phyloP scores from a whole-genome alignment of 2,888 invertebrate species.

The Caradrina kadenii region DNA sequence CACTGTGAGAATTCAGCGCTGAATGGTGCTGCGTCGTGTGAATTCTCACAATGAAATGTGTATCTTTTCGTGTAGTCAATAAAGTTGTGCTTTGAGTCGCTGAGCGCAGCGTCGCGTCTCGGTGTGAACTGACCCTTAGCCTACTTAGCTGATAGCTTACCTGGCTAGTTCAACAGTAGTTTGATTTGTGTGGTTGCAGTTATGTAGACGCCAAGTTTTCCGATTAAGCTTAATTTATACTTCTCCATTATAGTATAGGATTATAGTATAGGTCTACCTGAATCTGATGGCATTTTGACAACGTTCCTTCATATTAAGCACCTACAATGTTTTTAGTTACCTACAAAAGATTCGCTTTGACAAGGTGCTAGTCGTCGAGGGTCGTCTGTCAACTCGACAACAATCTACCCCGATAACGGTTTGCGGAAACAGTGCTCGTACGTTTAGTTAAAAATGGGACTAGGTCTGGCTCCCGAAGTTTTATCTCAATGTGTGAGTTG shows the following conservation, averaged over 20 bases:
- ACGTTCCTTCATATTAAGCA: constrained; percentile 52
- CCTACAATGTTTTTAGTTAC: constrained; percentile 6
- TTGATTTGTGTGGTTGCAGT: neutral
- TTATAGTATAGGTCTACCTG: too few relatives aligned
- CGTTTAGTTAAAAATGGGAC: constrained; percentile 86
- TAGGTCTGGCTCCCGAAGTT: constrained; percentile 87
- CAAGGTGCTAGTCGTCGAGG: constrained; percentile 66
- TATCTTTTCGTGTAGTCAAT: too few relatives aligned
- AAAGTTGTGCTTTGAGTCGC: too few relatives aligned
- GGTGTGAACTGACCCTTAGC: too few relatives aligned
- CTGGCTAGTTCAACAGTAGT: neutral
- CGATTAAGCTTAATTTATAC: too few relatives aligned
- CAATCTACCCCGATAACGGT: constrained; percentile 78
- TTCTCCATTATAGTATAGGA: too few relatives aligned
- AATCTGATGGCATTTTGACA: constrained; percentile 10
- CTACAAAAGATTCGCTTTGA: constrained; percentile 60
- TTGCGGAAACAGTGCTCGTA: constrained; percentile 83
- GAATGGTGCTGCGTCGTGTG: too few relatives aligned
- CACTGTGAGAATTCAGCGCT: too few relatives aligned
- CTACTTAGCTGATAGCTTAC: neutral
- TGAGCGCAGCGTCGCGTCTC: too few relatives aligned
- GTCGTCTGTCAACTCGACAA: constrained; percentile 67
- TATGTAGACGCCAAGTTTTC: too few relatives aligned
- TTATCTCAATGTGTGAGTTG: constrained; percentile 86
- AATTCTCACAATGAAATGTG: too few relatives aligned